Percentiles rank a stretch among this genome's conserved stretches.
Evolutionary conservation across 2,888 invertebrate species (phyloP).

Genomic region (Dasysyrphus tricinctus): DNA sequence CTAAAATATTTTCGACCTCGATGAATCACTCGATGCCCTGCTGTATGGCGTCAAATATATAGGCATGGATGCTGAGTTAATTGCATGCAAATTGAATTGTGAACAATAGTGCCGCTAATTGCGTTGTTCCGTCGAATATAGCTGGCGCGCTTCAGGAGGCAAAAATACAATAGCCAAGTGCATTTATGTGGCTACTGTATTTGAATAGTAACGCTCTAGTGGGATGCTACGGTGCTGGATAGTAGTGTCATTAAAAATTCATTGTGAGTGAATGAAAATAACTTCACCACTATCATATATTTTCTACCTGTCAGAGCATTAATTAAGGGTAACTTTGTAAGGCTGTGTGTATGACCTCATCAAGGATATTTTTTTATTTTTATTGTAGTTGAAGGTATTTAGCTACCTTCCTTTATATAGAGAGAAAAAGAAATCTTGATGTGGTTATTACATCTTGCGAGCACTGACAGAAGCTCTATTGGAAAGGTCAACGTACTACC

Average conservation of each 20-base stretch:
- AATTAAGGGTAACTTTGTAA: slow-evolving; percentile 70
- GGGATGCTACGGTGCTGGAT: slow-evolving; percentile 30
- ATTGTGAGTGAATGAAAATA: slow-evolving; percentile 67
- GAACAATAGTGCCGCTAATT: slow-evolving; percentile 75
- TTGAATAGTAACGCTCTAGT: slow-evolving; percentile 63
- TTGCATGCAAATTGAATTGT: slow-evolving; percentile 75
- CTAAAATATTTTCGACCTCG: too few relatives aligned
- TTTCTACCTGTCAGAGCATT: slow-evolving; percentile 65
- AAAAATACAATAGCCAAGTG: slow-evolving; percentile 69
- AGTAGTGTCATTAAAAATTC: slow-evolving; percentile 70
- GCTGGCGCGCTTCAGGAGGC: slow-evolving; percentile 64
- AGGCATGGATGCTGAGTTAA: slow-evolving; percentile 69
- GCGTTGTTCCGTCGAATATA: slow-evolving; percentile 73
- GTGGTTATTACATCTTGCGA: slow-evolving; percentile 19
- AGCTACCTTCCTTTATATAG: background rate
- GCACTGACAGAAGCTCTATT: slow-evolving; percentile 9
- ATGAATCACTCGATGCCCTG: background rate
- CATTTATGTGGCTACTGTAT: slow-evolving; percentile 73
- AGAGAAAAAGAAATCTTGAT: slow-evolving; percentile 49
- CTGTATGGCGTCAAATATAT: slow-evolving; percentile 17
- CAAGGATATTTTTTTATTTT: slow-evolving; percentile 62
- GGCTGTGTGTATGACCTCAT: slow-evolving; percentile 58
- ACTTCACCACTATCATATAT: slow-evolving; percentile 68
- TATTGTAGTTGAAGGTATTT: background rate
- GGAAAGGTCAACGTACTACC: slow-evolving; percentile 43